These are phyloP conservation scores for Empis stercorea DNA, from an alignment of 2,888 invertebrate genomes.

Conservation along the genomic window DNA sequence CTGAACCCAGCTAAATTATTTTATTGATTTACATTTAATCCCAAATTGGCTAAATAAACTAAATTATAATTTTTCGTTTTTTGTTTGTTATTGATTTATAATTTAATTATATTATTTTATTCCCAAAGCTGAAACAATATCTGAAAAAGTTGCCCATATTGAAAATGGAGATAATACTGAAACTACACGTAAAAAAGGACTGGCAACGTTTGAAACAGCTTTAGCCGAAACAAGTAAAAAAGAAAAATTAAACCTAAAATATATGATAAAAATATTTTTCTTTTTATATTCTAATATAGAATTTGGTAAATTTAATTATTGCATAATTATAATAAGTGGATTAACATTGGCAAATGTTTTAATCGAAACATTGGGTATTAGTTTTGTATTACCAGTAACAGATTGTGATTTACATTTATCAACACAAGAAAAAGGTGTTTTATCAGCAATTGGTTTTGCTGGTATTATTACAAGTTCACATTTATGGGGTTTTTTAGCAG, in stretches of 20 bases:
- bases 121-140: background rate
- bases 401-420: conserved; percentile 34
- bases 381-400: conserved; percentile 41
- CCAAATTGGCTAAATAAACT: no score
- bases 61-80: no score
- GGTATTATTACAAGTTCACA: conserved; percentile 42
- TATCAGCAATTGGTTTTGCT: conserved; percentile 33
- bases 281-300: conserved; percentile 22
- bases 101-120: background rate
- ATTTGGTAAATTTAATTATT: conserved; percentile 40
- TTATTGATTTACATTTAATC: no score
- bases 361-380: conserved; percentile 37
- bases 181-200: background rate
- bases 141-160: background rate
- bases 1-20: no score
- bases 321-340: conserved; percentile 38
- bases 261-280: background rate
- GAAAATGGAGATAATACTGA: background rate
- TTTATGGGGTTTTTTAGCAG: conserved; percentile 44
- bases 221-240: conserved; percentile 7
- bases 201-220: conserved; percentile 5
- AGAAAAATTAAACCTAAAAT: background rate
- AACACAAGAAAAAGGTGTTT: conserved; percentile 31
- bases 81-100: background rate
- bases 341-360: conserved; percentile 39